These are phyloP conservation scores for Oenanthe melanoleuca DNA, from an alignment of 2,113 vertebrate species.

Conservation along the genomic window DNA sequence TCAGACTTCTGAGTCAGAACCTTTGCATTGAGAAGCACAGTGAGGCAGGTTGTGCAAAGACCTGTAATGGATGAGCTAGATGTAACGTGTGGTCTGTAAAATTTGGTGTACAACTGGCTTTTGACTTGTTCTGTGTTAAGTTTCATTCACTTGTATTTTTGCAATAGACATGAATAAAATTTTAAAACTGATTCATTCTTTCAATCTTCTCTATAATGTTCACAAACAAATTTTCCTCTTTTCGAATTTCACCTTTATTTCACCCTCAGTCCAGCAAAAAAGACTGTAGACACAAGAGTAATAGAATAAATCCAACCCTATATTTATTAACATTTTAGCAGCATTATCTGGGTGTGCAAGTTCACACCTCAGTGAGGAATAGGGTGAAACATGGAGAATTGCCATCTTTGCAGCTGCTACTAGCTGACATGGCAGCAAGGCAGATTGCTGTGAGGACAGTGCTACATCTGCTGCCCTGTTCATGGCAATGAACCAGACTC, in stretches of 20 bases:
- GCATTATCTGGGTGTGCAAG: not conserved
- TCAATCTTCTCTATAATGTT: not conserved
- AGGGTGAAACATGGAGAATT: slow-evolving; percentile 12
- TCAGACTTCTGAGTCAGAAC: not conserved
- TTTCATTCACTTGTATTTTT: not conserved
- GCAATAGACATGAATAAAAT: not conserved
- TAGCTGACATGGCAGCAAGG: not conserved
- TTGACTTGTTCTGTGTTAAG: not conserved
- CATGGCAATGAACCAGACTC: slow-evolving; percentile 13
- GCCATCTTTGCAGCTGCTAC: slow-evolving; percentile 51
- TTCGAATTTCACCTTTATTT: not conserved
- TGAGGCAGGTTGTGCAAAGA: not conserved
- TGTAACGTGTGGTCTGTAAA: not conserved
- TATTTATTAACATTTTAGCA: not conserved
- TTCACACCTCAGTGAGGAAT: not conserved
- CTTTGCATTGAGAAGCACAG: not conserved
- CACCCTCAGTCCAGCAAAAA: not conserved
- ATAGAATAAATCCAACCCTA: not conserved
- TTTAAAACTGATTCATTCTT: not conserved
- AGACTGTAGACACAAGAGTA: not conserved
- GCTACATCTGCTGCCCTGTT: slow-evolving; percentile 24
- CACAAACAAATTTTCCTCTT: not conserved
- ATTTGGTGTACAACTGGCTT: not conserved
- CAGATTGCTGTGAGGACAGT: slow-evolving; percentile 4
- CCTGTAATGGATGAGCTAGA: not conserved